Conservation (phyloP, 2,888 invertebrate species). For the Congeria kusceri region DNA sequence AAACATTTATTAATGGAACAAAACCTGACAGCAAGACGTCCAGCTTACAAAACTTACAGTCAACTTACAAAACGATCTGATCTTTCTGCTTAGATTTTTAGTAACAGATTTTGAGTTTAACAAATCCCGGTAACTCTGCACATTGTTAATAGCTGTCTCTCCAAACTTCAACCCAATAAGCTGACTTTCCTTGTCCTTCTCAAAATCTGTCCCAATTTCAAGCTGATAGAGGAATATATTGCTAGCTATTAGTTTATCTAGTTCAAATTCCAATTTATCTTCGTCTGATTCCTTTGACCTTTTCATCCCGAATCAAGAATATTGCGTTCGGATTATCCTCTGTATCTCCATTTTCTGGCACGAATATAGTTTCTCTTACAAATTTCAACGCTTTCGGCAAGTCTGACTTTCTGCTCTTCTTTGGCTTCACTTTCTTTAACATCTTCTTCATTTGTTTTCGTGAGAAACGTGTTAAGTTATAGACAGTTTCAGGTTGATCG, state of each 20-base stretch:
- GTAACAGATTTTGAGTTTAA: background rate
- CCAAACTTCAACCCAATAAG: background rate
- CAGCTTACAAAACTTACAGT: background rate
- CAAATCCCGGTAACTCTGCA: background rate
- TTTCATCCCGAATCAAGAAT: slow-evolving; percentile 67
- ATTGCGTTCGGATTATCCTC: slow-evolving; percentile 67
- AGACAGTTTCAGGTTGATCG: slow-evolving; percentile 67
- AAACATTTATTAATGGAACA: too few species aligned
- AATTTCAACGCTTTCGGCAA: slow-evolving; percentile 50
- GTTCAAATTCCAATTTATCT: slow-evolving; percentile 18
- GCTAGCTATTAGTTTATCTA: slow-evolving; percentile 16
- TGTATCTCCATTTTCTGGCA: slow-evolving; percentile 56
- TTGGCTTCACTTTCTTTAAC: slow-evolving; percentile 60
- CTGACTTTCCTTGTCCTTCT: slow-evolving; percentile 24
- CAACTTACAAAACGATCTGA: slow-evolving; percentile 33
- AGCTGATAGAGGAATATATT: slow-evolving; percentile 31
- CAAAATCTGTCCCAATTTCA: slow-evolving; percentile 30
- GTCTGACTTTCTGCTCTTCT: slow-evolving; percentile 48
- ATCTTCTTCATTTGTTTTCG: slow-evolving; percentile 54
- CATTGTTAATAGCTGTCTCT: background rate
- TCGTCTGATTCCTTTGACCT: slow-evolving; percentile 33
- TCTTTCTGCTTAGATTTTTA: background rate
- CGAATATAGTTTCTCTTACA: slow-evolving; percentile 56
- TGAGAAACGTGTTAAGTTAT: slow-evolving; percentile 47
- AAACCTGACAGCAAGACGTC: background rate